Base-by-base conservation (phyloP, 1,140 invertebrate species). In the Caenorhabditis latens region DNA sequence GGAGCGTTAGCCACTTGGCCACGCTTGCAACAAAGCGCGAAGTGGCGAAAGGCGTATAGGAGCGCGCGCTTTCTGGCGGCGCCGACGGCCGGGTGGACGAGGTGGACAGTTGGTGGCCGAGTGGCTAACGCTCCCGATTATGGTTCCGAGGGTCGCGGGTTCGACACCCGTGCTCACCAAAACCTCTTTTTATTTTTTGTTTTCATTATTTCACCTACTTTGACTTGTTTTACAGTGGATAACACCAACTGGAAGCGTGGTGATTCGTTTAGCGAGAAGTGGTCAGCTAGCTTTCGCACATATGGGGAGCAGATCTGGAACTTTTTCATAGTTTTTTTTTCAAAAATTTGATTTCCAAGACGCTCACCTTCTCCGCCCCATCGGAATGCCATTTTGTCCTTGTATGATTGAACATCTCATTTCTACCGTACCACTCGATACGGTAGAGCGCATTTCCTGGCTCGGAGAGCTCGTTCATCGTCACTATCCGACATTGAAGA, bases 361-460 rank as follows among this genome's bases (percentile, higher is more conserved):
- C 55, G 5, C 55, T 57, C 32, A 92, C 92, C 87, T 92, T 92
- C 86, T 92, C 91, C 82, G 91, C 57, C 61, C 87, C 89, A 32
- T 91, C 91, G 19, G 87, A 79, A 50, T 91, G 91, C 91, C 91
- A 91, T 63, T 90, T 86, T 19, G 87, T 55, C 19, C 86, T 67
- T 16, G 88, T 91, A 32, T 85, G 67, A 83, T 91, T 91, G 16
- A 86, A 65, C 58, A 86, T 84, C 16, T 65, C 71, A 71, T 92
- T 88, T n/a, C 89, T 83, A 46, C 91, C 91, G 61, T 89, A 92
- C 90, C 91, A 92, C 84, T 92, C 91, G 16, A 92, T 55, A 88
- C 92, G 91, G 67, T 90, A 88, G 14, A 92, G 82, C 24, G 90
- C 87, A 16, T 63, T 79, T 16, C 85, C 79, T 24, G 89, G 85